Base-by-base conservation (phyloP, 2,888 invertebrate genomes). In the Pandemis cinnamomeana region DNA sequence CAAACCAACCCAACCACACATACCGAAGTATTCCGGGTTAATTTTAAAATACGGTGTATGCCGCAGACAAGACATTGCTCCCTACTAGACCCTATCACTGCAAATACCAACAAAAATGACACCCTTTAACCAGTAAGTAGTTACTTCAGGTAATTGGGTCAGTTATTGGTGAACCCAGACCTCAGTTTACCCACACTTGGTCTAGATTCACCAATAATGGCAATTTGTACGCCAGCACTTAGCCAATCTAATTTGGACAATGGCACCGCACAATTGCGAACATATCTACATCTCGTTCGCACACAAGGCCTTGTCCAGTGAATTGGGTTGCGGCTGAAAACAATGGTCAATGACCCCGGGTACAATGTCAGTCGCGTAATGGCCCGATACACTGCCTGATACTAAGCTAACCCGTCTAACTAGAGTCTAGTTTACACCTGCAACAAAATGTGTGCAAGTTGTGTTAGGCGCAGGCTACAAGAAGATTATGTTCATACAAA, bases 271-370 rank as follows among this genome's bases (percentile, higher is more conserved):
- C 63, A 58, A 73, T 64, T 67, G 46, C 53, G 42, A 27, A 44
- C 42, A 42, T 64, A 75, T 75, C 75, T 72, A 61, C 61, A 75
- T 69, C 75, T 63, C 15, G 66, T 75, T 75, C 75, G 72, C 71
- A 70, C 71, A 66, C 48, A 41, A 55, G 51, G 55, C 60, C 66
- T 68, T 20, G 72, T 41, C 64, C 64, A 44, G 69, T 72, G 70
- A 74, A 62, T 62, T 67, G 69, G 60, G 61, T 69, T 68, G 64
- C 10, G 74, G n/a, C 74, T 77, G 48, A 79, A 36, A 82, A 85
- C 84, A 84, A 85, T 83, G 71, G 78, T 5, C 42, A 72, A 61
- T 76, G 75, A 81, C 82, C 83, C 84, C 76, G 78, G 71, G 74
- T 71, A 80, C 81, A 80, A 81, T 78, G 78, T 73, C 78, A 73